A percentile compares a stretch with the other conserved stretches of the same genome.
Conservation (phyloP, 37 sponge, comb jelly and placozoan genomes). For the Mnemiopsis leidyi region DNA sequence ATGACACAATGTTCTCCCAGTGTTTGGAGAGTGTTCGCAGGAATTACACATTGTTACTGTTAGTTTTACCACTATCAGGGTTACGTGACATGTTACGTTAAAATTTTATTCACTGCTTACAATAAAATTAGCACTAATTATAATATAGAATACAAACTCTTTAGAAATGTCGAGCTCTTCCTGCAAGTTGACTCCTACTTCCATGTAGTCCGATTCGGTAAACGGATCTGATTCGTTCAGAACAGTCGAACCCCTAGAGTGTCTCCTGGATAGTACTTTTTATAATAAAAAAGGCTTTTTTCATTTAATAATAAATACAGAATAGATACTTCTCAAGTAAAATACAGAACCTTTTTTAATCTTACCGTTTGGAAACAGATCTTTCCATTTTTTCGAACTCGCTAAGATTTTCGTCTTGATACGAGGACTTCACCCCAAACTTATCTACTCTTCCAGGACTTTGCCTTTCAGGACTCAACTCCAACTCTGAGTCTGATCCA, state of each 20-base stretch:
- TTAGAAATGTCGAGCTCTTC: not conserved
- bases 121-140: no score
- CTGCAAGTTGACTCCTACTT: not conserved
- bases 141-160: not conserved
- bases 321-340: no score
- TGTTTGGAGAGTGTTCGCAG: no score
- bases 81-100: no score
- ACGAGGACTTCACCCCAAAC: slow-evolving; percentile 4
- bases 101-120: no score
- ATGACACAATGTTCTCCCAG: no score
- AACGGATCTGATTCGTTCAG: slow-evolving; percentile 44
- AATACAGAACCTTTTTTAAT: not conserved
- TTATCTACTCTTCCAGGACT: not conserved
- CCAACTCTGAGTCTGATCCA: not conserved
- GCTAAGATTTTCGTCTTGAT: not conserved
- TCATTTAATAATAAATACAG: no score
- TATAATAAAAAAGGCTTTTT: no score
- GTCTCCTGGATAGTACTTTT: no score
- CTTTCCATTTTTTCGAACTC: slow-evolving; percentile 2
- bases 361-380: not conserved
- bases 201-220: not conserved
- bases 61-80: no score
- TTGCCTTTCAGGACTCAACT: not conserved
- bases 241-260: no score
- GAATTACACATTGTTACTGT: no score